Percentiles rank a stretch among this genome's conserved stretches.
Conservation (phyloP, 2,888 invertebrate species). For the Blastobasis lacticolella region DNA sequence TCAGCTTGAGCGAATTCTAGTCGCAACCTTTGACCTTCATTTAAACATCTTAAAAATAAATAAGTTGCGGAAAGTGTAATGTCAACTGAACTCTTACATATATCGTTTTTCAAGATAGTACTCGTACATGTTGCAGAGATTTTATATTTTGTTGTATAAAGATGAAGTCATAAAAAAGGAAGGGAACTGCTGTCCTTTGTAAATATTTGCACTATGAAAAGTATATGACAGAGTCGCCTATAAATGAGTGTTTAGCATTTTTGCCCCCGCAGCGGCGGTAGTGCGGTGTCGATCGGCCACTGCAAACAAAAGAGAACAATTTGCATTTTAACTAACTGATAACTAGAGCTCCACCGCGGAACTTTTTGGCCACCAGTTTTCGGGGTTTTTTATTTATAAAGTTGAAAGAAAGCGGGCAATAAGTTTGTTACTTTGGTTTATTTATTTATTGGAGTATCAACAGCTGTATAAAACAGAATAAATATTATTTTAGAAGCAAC, state of each 20-base stretch:
- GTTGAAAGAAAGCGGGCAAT: no score
- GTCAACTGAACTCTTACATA: no score
- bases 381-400: no score
- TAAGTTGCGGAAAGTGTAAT: no score
- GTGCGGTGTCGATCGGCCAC: slow-evolving; percentile 39
- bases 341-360: slow-evolving; percentile 45
- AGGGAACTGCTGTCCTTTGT: slow-evolving; percentile 15
- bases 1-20: background rate
- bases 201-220: slow-evolving; percentile 29
- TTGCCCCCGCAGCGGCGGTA: slow-evolving; percentile 27
- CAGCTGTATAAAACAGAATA: no score
- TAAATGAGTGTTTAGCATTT: slow-evolving; percentile 61
- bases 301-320: slow-evolving; percentile 63
- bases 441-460: no score
- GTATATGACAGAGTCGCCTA: slow-evolving; percentile 39
- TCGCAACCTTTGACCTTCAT: no score
- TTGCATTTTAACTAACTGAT: slow-evolving; percentile 69
- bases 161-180: slow-evolving; percentile 9
- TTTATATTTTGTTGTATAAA: background rate
- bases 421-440: no score
- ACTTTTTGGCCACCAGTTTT: slow-evolving; percentile 18
- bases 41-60: no score
- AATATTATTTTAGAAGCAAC: no score
- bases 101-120: no score
- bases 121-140: no score